Evolutionary conservation across 1,140 invertebrate genomes (phyloP).

Genomic region (Paraescarpia echinospica): DNA sequence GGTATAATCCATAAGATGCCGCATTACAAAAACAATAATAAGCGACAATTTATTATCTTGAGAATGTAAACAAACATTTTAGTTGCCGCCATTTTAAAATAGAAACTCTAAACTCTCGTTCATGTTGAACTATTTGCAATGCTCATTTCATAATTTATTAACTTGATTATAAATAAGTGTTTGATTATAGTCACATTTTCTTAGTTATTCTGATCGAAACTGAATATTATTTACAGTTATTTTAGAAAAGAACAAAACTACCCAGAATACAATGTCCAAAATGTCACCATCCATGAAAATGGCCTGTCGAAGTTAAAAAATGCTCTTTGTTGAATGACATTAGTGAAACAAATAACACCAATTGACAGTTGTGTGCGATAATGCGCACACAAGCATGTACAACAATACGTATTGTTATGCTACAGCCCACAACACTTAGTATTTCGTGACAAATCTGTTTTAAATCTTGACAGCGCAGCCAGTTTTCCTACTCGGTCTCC

Average conservation of each 20-base stretch:
- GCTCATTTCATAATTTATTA: background rate
- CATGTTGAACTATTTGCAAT: background rate
- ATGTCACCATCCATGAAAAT: background rate
- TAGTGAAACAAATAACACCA: background rate
- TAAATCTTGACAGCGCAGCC: background rate
- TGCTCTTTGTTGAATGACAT: background rate
- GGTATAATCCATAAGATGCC: background rate
- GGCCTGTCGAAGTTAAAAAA: background rate
- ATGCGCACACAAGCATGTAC: background rate
- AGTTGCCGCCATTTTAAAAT: background rate
- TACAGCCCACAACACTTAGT: background rate
- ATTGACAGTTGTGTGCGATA: background rate
- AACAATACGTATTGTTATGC: background rate
- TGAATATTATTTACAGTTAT: background rate
- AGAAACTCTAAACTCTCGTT: background rate
- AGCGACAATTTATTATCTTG: background rate
- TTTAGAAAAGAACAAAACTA: background rate
- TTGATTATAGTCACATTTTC: background rate
- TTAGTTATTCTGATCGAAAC: background rate
- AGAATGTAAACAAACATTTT: background rate
- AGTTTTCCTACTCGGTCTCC: background rate
- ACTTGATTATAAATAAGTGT: background rate
- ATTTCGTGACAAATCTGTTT: background rate
- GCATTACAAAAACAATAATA: background rate
- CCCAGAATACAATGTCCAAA: background rate